These are phyloP conservation scores for Schizopygopsis malacanthus DNA, from an alignment of 2,797 vertebrate genomes.

Conservation along the genomic window DNA sequence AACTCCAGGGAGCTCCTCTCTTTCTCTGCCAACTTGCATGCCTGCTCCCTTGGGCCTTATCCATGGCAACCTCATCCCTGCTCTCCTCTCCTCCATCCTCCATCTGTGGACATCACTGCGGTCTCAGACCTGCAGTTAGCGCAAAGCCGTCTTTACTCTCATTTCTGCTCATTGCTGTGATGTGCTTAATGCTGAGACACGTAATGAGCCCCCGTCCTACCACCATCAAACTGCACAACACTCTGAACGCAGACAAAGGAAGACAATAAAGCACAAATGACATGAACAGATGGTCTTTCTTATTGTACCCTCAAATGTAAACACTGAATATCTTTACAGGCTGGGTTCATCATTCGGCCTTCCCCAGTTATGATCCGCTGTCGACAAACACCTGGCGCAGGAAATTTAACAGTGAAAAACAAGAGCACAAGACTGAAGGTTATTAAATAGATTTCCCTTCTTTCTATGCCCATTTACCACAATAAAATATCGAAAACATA, in stretches of 20 bases:
- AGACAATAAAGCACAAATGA: constrained; percentile 82
- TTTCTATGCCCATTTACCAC: constrained; percentile 54
- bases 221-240: constrained; percentile 64
- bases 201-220: constrained; percentile 56
- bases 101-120: constrained; percentile 23
- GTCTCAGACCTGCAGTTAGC: constrained; percentile 49
- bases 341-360: constrained; percentile 66
- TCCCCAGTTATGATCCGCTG: constrained; percentile 52
- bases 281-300: constrained; percentile 83
- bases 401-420: constrained; percentile 53
- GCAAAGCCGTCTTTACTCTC: constrained; percentile 13
- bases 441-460: constrained; percentile 59
- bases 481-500: neutral
- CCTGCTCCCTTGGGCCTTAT: constrained; percentile 59
- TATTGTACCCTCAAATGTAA: constrained; percentile 84
- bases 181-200: constrained; percentile 57
- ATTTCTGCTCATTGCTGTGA: constrained; percentile 33
- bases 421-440: constrained; percentile 39
- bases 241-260: constrained; percentile 44
- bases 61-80: constrained; percentile 33
- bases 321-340: constrained; percentile 80
- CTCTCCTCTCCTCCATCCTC: constrained; percentile 24
- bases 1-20: constrained; percentile 64
- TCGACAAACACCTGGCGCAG: constrained; percentile 55
- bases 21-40: constrained; percentile 66